phyloP scores from a whole-genome alignment of 2,113 vertebrate species.

The Bufo bufo region DNA sequence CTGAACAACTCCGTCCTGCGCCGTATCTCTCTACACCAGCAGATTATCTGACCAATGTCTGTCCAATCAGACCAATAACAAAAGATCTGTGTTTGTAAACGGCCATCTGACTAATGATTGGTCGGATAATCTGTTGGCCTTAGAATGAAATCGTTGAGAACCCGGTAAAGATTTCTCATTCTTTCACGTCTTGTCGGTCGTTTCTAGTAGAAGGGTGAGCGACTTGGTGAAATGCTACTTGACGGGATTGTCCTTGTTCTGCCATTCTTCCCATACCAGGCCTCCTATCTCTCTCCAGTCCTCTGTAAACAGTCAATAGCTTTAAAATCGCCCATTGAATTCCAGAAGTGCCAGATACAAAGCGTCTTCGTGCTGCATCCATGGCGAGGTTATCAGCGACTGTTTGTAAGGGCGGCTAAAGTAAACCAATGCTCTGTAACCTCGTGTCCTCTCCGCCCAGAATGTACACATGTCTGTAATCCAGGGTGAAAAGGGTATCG shows the following conservation, averaged over 20 bases:
- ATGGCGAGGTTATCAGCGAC: no score
- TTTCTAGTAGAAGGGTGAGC: neutral
- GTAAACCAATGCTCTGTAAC: neutral
- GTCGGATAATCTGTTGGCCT: no score
- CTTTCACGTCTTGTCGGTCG: no score
- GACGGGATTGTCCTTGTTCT: neutral
- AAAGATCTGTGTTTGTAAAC: no score
- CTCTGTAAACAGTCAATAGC: neutral
- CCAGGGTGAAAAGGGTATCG: no score
- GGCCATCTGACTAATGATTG: no score
- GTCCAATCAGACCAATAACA: no score
- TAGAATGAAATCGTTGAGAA: no score
- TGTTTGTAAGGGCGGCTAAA: neutral
- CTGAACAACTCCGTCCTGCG: no score
- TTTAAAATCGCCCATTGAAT: neutral
- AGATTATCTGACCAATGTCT: no score
- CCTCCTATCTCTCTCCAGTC: neutral
- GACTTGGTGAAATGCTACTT: neutral
- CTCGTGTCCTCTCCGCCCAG: neutral
- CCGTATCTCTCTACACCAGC: no score
- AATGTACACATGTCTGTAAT: neutral
- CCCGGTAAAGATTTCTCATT: no score
- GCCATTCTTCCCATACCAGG: neutral
- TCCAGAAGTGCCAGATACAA: neutral
- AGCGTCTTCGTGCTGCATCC: neutral